phyloP scores from a whole-genome alignment of 2,113 vertebrate genomes.

The Rattus rattus region DNA sequence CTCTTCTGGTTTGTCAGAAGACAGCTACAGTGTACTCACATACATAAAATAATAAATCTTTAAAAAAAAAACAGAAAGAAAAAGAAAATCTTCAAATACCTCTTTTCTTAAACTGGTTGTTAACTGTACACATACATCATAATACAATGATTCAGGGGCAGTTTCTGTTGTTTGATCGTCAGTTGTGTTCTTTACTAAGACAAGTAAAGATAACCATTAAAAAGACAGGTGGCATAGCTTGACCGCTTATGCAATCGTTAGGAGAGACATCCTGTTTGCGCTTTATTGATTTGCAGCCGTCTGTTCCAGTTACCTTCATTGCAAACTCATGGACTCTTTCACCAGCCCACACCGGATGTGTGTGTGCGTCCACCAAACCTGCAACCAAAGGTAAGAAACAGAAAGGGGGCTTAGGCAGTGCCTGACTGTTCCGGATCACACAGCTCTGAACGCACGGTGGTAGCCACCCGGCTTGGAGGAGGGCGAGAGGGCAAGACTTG shows the following conservation, averaged over 20 bases:
- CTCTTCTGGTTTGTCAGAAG: too few species aligned
- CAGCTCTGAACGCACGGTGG: not conserved
- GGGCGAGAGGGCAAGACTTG: not conserved
- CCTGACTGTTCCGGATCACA: too few species aligned
- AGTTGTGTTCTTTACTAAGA: constrained; percentile 25
- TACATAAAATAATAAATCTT: too few species aligned
- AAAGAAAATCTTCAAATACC: not conserved
- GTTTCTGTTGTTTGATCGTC: not conserved
- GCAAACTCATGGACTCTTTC: constrained; percentile 98
- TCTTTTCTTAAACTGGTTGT: not conserved
- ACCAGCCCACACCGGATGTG: constrained; percentile 98
- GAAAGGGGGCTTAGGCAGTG: not conserved
- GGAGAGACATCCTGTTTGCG: not conserved
- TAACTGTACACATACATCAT: not conserved
- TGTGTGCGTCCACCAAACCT: constrained; percentile 97
- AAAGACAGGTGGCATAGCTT: not conserved
- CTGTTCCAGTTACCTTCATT: constrained; percentile 93
- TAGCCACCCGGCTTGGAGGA: not conserved
- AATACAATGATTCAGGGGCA: not conserved
- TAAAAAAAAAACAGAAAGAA: too few species aligned
- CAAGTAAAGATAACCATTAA: constrained; percentile 24
- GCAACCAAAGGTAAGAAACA: constrained; percentile 70
- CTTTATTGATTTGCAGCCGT: constrained; percentile 22
- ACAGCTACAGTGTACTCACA: too few species aligned
- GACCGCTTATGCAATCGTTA: not conserved